Percentiles rank a stretch among this genome's conserved stretches.
Conservation (phyloP, 2,113 vertebrate species). For the Steatornis caripensis region DNA sequence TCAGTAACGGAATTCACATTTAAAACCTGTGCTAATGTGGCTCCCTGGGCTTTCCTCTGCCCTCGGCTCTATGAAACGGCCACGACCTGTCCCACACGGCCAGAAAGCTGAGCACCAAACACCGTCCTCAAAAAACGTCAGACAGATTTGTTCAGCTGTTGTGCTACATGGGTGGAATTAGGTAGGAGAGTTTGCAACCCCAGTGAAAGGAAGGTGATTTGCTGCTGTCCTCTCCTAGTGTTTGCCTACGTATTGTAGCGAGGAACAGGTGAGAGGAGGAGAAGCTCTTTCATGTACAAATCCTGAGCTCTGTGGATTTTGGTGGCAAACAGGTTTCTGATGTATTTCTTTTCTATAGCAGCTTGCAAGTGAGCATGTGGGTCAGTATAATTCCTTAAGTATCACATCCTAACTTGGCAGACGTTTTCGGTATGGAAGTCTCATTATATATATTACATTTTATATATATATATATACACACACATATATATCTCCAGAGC, state of each 20-base stretch:
- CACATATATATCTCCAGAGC: neutral
- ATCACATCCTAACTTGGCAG: neutral
- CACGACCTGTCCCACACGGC: fast-evolving
- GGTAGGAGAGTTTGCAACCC: neutral
- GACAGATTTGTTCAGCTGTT: neutral
- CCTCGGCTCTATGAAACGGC: neutral
- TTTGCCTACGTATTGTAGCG: fast-evolving
- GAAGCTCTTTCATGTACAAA: neutral
- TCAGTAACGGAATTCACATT: neutral
- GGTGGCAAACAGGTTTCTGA: neutral
- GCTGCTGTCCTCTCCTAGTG: neutral
- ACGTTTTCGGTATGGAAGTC: neutral
- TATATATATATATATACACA: too few species aligned
- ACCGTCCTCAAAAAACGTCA: neutral
- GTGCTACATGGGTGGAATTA: fast-evolving
- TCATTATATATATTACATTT: neutral
- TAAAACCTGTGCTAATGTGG: fast-evolving
- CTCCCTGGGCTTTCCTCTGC: neutral
- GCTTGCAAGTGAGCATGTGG: neutral
- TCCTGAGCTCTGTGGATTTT: neutral
- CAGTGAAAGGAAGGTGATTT: neutral
- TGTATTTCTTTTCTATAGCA: neutral
- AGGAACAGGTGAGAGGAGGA: neutral
- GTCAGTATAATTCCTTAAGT: neutral
- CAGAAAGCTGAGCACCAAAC: neutral